phyloP scores from a whole-genome alignment of 2,113 vertebrate genomes.

The Ifrita kowaldi region DNA sequence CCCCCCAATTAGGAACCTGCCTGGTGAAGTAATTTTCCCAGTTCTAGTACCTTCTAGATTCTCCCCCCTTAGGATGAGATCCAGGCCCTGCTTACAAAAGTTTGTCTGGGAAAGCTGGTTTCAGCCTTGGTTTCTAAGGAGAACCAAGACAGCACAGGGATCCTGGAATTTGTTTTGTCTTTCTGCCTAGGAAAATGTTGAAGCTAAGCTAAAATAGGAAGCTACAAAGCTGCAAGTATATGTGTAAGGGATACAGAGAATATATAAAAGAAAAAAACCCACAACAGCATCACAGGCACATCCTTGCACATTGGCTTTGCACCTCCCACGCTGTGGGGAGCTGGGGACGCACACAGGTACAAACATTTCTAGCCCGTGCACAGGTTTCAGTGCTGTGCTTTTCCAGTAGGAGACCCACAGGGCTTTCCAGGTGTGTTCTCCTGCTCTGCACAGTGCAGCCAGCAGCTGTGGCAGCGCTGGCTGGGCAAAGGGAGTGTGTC shows the following conservation, averaged over 20 bases:
- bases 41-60: not conserved
- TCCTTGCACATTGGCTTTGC: not conserved
- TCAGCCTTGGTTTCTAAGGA: not conserved
- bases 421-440: not conserved
- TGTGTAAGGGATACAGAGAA: not conserved
- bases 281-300: not conserved
- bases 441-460: not conserved
- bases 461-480: not conserved
- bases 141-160: not conserved
- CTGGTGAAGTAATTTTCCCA: not conserved
- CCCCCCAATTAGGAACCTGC: not conserved
- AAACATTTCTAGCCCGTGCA: fast-evolving
- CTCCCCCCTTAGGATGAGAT: not conserved
- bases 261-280: not conserved
- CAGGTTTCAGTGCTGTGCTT: not conserved
- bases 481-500: not conserved
- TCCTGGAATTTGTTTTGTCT: not conserved
- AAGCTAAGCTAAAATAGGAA: not conserved
- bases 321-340: not conserved
- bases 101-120: not conserved
- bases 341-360: not conserved
- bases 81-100: not conserved
- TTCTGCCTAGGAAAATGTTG: not conserved
- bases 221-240: not conserved
- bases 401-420: not conserved